A percentile compares a stretch with the other conserved stretches of the same genome.
These are phyloP conservation scores for Sitta europaea DNA, from an alignment of 2,113 vertebrate species.

Conservation along the genomic window DNA sequence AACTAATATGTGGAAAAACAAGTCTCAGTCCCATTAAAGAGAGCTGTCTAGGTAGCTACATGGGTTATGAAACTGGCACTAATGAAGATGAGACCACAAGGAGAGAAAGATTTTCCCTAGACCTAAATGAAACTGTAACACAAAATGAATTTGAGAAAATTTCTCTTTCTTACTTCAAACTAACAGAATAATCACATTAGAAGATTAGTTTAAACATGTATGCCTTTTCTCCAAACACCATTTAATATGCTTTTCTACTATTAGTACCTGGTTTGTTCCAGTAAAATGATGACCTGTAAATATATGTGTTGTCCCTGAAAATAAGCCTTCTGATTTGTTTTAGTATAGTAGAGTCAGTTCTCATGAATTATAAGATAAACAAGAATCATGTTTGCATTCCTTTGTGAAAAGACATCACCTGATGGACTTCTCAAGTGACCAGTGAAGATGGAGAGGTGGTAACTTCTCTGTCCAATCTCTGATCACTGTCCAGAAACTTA, in stretches of 20 bases:
- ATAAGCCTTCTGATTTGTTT: too few species aligned
- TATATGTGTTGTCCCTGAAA: too few species aligned
- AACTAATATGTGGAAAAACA: not conserved
- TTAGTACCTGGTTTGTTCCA: not conserved
- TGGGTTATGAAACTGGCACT: not conserved
- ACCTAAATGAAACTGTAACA: not conserved
- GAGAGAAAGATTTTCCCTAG: not conserved
- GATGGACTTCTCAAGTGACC: too few species aligned
- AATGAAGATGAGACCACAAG: not conserved
- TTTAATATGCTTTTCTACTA: not conserved
- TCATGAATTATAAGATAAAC: too few species aligned
- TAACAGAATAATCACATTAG: not conserved
- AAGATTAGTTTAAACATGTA: not conserved
- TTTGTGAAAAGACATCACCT: too few species aligned
- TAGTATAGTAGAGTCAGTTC: too few species aligned
- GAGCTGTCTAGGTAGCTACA: not conserved
- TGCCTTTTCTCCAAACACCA: not conserved
- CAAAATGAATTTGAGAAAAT: not conserved
- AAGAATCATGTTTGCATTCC: too few species aligned
- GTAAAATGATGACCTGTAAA: not conserved
- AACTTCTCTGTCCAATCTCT: too few species aligned
- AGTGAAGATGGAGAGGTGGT: too few species aligned
- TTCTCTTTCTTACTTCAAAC: not conserved
- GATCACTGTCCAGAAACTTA: too few species aligned
- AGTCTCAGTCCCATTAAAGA: not conserved